Evolutionary conservation across 2,797 vertebrate genomes (phyloP), one percentile per base, ranked within the genome.

Genomic region (Labeo calbasu): DNA sequence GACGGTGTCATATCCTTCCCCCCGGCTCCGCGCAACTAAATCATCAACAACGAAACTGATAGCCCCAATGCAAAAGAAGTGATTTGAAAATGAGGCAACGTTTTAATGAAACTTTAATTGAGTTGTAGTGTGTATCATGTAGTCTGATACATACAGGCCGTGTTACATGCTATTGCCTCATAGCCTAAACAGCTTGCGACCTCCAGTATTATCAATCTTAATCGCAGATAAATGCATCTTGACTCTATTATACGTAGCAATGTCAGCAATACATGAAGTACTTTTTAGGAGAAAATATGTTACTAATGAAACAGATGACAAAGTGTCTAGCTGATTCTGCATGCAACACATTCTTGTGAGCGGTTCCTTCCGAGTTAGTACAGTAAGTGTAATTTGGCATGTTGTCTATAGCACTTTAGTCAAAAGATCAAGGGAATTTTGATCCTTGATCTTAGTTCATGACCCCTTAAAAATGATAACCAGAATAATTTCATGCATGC

Each of bases 21-120:
- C 25, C 15, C 8, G 57, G 28, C 59, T 51, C 36, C 13, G 17
- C 10, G 63, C 63, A 71, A 59, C 61, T n/a, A 77, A 69, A 83
- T 69, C 63, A 84, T 70, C 75, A 68, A 51, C 75, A 84, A 78
- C 82, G 61, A 77, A 84, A 77, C 65, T 11, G 40, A 84, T 77
- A 84, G 53, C 65, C 65, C 48, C 17, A 15, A 84, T 78, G 75
- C 73, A 70, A 84, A 76, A 50, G 13, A 77, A 69, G 51, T 36
- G 51, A 83, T 82, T 55, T 76, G 32, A 84, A 84, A 77, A 25
- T 84, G 82, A 84, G 75, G 82, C 82, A 78, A 84, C 66, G 71
- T 84, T 70, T 84, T 84, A 71, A 78, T 84, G 82, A 61, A 78
- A 78, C 43, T 84, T 79, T 84, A 78, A 78, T 79, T 78, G 76